Percentiles rank a stretch among this genome's conserved stretches.
These are phyloP conservation scores for Pseudococcus viburni DNA, from an alignment of 2,888 invertebrate species.

Conservation along the genomic window DNA sequence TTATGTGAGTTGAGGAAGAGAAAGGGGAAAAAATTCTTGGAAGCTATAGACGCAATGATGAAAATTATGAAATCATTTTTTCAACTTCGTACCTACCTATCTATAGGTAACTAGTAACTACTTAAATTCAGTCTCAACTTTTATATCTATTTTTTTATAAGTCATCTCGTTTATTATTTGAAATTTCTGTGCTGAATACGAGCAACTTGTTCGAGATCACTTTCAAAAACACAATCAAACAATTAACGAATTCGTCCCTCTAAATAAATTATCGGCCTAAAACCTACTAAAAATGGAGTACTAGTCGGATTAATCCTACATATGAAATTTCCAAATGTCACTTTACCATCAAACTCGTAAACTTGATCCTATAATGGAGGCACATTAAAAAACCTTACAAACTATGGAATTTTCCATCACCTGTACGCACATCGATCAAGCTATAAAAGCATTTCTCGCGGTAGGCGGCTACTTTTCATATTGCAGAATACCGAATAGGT, in stretches of 20 bases:
- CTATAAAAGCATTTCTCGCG: neutral
- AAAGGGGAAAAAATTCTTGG: too few relatives aligned
- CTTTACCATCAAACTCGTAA: neutral
- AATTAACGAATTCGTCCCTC: neutral
- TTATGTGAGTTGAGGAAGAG: too few relatives aligned
- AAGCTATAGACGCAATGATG: too few relatives aligned
- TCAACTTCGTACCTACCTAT: too few relatives aligned
- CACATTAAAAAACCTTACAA: neutral
- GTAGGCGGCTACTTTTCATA: neutral
- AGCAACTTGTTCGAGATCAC: neutral
- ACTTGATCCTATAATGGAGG: constrained; percentile 15
- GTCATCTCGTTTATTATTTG: too few relatives aligned
- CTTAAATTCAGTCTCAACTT: neutral
- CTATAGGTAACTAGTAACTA: too few relatives aligned
- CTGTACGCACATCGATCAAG: neutral
- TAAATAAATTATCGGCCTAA: neutral
- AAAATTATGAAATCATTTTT: too few relatives aligned
- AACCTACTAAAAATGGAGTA: neutral
- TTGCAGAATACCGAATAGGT: neutral
- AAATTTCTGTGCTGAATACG: too few relatives aligned
- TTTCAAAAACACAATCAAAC: neutral
- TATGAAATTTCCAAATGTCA: neutral
- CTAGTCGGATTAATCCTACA: neutral
- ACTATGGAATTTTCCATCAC: too few relatives aligned
- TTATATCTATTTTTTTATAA: too few relatives aligned